These are phyloP conservation scores for Diploscapter pachys DNA, from an alignment of 1,140 invertebrate species.

Conservation along the genomic window DNA sequence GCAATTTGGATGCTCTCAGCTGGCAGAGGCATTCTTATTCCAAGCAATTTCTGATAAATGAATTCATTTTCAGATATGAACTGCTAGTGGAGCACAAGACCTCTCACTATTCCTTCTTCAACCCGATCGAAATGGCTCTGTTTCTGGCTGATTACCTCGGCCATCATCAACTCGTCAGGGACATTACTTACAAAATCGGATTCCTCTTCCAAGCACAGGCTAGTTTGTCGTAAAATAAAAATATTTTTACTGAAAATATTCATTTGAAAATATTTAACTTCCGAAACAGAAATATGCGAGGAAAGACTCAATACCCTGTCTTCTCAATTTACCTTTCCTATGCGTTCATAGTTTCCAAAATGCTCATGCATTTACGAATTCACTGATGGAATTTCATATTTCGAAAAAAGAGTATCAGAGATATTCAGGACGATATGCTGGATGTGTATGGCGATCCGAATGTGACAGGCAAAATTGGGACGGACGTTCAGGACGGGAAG, in stretches of 20 bases:
- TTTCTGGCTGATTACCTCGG: slow-evolving; percentile 57
- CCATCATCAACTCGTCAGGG: slow-evolving; percentile 60
- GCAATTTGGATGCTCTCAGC: slow-evolving; percentile 72
- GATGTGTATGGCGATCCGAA: slow-evolving; percentile 84
- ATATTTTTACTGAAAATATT: no score
- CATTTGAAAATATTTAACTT: no score
- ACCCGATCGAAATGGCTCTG: slow-evolving; percentile 83
- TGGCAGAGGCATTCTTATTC: slow-evolving; percentile 16
- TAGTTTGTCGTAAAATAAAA: slow-evolving; percentile 33
- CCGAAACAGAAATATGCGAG: no score
- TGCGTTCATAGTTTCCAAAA: no score
- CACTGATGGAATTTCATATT: no score
- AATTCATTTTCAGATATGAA: slow-evolving; percentile 66
- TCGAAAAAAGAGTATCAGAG: no score
- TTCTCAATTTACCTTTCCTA: no score
- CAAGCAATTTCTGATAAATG: no score
- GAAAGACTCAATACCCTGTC: no score
- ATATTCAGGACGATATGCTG: slow-evolving; percentile 76
- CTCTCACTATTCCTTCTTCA: slow-evolving; percentile 86
- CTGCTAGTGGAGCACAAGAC: slow-evolving; percentile 92
- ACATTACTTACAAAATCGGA: slow-evolving; percentile 88
- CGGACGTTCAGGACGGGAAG: slow-evolving; percentile 79
- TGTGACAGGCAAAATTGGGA: slow-evolving; percentile 81
- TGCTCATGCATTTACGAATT: no score
- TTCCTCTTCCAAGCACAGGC: slow-evolving; percentile 92